Base-by-base conservation (phyloP, 2,888 invertebrate genomes). In the Caenorhabditis sinica region DNA sequence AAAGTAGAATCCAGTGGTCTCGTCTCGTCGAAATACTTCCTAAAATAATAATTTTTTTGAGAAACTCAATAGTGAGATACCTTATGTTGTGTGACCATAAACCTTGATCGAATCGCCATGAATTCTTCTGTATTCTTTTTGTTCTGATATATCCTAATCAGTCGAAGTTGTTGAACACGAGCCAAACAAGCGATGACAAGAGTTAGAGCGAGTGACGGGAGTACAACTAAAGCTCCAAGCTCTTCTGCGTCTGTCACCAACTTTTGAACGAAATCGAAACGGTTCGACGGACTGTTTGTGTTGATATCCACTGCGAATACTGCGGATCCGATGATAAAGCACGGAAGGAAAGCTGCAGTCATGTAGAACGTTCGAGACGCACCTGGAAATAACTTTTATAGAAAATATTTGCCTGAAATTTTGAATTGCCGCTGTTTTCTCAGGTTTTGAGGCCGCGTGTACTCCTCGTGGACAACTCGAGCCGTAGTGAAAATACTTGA, bases 111-210 rank as follows among this genome's bases (percentile, higher is more conserved):
- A 20, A 88, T 73, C 6, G 88, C 88, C n/a, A 86, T 53, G 30
- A 77, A 88, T 36, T 81, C 43, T 20, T 86, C 88, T n/a, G 83
- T 79, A 45, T 86, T 45, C 20, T 73, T 82, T 49, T 75, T 82
- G 58, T 88, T 85, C 45, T 88, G 88, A 75, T 88, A 88, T 49
- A 88, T 85, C 66, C 88, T 45, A 43, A 88, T 77, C 15, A 88
- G 15, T 30, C 88, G 71, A 3, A 80, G 33, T 20, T 85, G 83
- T 65, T 88, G 85, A 23, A 88, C 82, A 23, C 88, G 81, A 13
- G 83, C n/a, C 5, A 88, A 28, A 25, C 82, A 71, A 3, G 51
- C 72, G 13, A 85, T 20, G 30, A 85, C 86, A 13, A 79, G 15
- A 5, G 77, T 60, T 2, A 88, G 30, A 9, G 81, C 86, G 0